These are phyloP conservation scores for Eubasilissa splendida DNA, from an alignment of 2,888 invertebrate species.

Conservation along the genomic window DNA sequence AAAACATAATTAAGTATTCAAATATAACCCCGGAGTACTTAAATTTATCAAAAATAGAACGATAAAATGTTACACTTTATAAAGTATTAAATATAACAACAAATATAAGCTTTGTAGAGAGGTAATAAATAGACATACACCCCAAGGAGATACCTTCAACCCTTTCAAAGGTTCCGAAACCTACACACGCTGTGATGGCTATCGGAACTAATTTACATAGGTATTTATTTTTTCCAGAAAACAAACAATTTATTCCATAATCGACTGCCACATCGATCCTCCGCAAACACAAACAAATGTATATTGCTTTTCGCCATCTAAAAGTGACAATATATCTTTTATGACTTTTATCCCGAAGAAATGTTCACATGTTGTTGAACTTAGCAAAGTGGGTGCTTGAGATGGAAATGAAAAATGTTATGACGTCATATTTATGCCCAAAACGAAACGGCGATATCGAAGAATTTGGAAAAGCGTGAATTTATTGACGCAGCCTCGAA, in stretches of 20 bases:
- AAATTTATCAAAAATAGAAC: too few relatives aligned
- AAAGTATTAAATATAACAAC: too few relatives aligned
- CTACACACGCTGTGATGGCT: background rate
- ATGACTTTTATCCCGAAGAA: constrained; percentile 15
- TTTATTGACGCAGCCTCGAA: constrained; percentile 46
- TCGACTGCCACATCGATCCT: background rate
- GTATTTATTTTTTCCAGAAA: constrained; percentile 2
- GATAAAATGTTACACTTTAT: too few relatives aligned
- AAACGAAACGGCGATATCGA: constrained; percentile 11
- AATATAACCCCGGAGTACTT: too few relatives aligned
- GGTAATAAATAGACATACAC: too few relatives aligned
- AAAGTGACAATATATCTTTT: constrained; percentile 23
- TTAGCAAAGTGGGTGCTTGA: constrained; percentile 12
- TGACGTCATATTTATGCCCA: constrained; percentile 33
- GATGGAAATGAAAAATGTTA: constrained; percentile 28
- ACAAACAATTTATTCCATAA: constrained; percentile 10
- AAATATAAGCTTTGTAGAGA: too few relatives aligned
- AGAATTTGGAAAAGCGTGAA: constrained; percentile 25
- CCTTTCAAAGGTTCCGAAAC: background rate
- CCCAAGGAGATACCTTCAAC: too few relatives aligned
- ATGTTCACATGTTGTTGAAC: constrained; percentile 32
- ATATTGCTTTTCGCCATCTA: constrained; percentile 15
- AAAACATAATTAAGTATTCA: too few relatives aligned
- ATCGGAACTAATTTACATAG: background rate
- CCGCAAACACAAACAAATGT: constrained; percentile 24